Percentiles rank a stretch among this genome's conserved stretches.
phyloP scores from a whole-genome alignment of 2,113 vertebrate genomes.

The Megaleporinus macrocephalus region DNA sequence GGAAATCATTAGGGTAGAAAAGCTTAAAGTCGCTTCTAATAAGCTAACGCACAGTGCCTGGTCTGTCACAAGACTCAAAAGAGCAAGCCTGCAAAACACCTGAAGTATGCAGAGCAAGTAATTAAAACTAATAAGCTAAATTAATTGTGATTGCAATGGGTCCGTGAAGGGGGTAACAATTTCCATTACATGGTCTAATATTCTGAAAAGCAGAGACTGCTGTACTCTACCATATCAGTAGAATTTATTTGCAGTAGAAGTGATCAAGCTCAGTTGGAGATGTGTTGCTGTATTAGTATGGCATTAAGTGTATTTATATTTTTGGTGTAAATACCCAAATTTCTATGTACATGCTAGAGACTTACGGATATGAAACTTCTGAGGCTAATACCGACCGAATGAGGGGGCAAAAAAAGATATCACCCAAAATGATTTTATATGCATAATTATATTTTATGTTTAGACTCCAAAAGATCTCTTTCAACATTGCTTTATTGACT shows the following conservation, averaged over 20 bases:
- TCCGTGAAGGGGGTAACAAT: neutral
- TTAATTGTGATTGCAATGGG: slow-evolving; percentile 13
- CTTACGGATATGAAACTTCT: too few relatives aligned
- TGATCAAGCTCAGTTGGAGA: neutral
- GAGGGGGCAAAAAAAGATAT: too few relatives aligned
- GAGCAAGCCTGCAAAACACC: slow-evolving; percentile 1
- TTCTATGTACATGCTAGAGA: neutral
- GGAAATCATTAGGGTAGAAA: slow-evolving; percentile 25
- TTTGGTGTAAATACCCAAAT: neutral
- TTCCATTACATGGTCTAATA: slow-evolving; percentile 4
- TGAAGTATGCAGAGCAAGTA: neutral
- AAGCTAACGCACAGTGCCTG: neutral
- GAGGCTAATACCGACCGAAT: too few relatives aligned
- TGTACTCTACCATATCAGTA: neutral
- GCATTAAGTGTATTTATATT: neutral
- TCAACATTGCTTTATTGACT: too few relatives aligned
- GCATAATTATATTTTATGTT: too few relatives aligned
- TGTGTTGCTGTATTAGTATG: neutral
- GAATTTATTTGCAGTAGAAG: neutral
- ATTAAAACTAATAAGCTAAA: slow-evolving; percentile 19
- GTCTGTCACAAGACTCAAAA: neutral
- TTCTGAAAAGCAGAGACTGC: slow-evolving; percentile 6
- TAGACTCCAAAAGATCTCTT: too few relatives aligned
- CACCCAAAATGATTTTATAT: too few relatives aligned
- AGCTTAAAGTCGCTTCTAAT: slow-evolving; percentile 29